Percentiles rank a stretch among this genome's conserved stretches.
Evolutionary conservation across 2,113 vertebrate species (phyloP).

Genomic region (Dipodomys merriami): DNA sequence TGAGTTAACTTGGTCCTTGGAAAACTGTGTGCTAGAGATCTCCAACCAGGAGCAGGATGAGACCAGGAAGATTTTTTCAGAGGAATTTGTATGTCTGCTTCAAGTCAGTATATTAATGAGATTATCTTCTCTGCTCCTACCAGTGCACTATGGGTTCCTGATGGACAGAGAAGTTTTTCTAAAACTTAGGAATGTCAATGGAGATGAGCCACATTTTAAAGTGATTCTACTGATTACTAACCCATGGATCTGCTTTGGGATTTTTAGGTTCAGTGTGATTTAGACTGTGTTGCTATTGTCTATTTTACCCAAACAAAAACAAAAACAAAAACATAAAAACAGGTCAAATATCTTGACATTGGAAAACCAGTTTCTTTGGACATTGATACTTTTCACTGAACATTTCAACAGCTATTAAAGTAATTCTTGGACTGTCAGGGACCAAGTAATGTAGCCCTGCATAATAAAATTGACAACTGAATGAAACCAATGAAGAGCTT

Average conservation of each 20-base stretch:
- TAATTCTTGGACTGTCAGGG: not conserved
- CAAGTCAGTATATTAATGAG: too few relatives aligned
- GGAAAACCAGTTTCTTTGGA: not conserved
- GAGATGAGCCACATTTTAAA: not conserved
- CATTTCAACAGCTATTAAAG: rapidly evolving
- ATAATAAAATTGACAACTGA: not conserved
- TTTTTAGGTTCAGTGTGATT: too few relatives aligned
- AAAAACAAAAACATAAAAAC: too few relatives aligned
- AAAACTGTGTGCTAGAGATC: not conserved
- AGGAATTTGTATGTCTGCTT: not conserved
- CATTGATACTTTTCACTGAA: not conserved
- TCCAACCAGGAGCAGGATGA: not conserved
- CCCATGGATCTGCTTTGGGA: too few relatives aligned
- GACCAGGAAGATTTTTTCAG: too few relatives aligned
- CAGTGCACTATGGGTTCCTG: rapidly evolving
- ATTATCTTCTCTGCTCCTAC: not conserved
- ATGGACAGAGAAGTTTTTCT: too few relatives aligned
- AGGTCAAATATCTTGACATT: not conserved
- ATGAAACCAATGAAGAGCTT: not conserved
- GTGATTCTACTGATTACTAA: not conserved
- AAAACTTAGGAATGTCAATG: too few relatives aligned
- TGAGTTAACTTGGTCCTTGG: too few relatives aligned
- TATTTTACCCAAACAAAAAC: not conserved
- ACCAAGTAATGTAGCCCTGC: not conserved
- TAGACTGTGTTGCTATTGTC: rapidly evolving